These are phyloP conservation scores for Scaptomyza hsui DNA, from an alignment of 1,140 invertebrate genomes.

Conservation along the genomic window DNA sequence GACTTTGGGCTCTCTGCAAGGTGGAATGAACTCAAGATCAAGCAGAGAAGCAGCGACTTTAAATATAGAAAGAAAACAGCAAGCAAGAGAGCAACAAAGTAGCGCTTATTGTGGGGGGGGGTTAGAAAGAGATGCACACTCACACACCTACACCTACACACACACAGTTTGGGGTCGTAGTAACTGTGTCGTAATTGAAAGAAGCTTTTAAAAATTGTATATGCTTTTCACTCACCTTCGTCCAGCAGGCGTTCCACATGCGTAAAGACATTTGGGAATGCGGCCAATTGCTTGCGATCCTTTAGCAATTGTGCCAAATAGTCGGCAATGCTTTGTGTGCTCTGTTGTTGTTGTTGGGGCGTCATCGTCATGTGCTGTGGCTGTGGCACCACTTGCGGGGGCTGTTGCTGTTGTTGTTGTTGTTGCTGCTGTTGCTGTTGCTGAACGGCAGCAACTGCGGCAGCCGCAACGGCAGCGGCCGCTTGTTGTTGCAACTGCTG, in stretches of 20 bases:
- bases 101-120: slow-evolving; percentile 32
- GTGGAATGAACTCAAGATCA: slow-evolving; percentile 78
- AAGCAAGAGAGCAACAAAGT: slow-evolving; percentile 36
- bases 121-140: neutral
- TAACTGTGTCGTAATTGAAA: neutral
- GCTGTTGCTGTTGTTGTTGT: slow-evolving; percentile 60
- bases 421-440: slow-evolving; percentile 53
- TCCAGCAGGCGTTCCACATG: slow-evolving; percentile 99
- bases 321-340: slow-evolving; percentile 98
- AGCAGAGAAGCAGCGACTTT: slow-evolving; percentile 25
- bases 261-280: slow-evolving; percentile 99
- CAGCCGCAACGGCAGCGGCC: slow-evolving; percentile 60
- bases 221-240: slow-evolving; percentile 91
- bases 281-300: slow-evolving; percentile 99
- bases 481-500: slow-evolving; percentile 75
- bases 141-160: neutral
- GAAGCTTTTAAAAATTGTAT: neutral
- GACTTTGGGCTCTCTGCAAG: slow-evolving; percentile 68
- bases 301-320: slow-evolving; percentile 99
- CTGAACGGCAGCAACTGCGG: slow-evolving; percentile 50
- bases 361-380: slow-evolving; percentile 86
- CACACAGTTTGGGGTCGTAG: neutral
- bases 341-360: slow-evolving; percentile 86
- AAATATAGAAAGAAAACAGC: slow-evolving; percentile 41
- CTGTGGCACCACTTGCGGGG: slow-evolving; percentile 67